Evolutionary conservation across 2,888 invertebrate species (phyloP).

Genomic region (Petrophora chlorosata): DNA sequence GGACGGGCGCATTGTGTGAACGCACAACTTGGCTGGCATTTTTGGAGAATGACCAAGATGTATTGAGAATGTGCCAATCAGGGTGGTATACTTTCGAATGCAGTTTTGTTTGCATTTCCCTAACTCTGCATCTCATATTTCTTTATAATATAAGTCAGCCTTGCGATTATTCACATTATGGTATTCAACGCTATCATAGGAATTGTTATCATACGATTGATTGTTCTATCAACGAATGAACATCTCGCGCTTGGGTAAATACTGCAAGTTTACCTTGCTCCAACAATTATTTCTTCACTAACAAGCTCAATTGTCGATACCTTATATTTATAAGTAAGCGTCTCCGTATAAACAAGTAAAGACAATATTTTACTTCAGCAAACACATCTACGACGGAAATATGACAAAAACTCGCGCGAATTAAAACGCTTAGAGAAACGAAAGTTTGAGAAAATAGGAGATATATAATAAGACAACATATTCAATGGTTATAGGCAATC

Average conservation of each 20-base stretch:
- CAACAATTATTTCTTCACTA: background rate
- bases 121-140: too few species aligned
- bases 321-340: constrained; percentile 3
- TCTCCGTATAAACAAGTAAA: constrained; percentile 10
- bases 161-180: too few species aligned
- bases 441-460: background rate
- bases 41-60: constrained; percentile 3
- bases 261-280: too few species aligned
- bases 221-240: too few species aligned
- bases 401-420: constrained; percentile 1
- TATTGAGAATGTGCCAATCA: background rate
- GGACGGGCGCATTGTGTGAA: constrained; percentile 25
- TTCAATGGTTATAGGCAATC: background rate
- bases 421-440: background rate
- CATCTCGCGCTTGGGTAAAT: too few species aligned
- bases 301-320: background rate
- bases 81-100: too few species aligned
- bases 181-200: too few species aligned
- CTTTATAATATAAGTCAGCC: too few species aligned
- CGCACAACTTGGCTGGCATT: constrained; percentile 3
- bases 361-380: constrained; percentile 1
- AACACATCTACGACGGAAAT: constrained; percentile 3
- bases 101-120: too few species aligned
- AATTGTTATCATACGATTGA: too few species aligned
- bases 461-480: too few species aligned